Evolutionary conservation across 2,113 vertebrate genomes (phyloP), one percentile per base, ranked within the genome.

Genomic region (Rhinogobius similis): DNA sequence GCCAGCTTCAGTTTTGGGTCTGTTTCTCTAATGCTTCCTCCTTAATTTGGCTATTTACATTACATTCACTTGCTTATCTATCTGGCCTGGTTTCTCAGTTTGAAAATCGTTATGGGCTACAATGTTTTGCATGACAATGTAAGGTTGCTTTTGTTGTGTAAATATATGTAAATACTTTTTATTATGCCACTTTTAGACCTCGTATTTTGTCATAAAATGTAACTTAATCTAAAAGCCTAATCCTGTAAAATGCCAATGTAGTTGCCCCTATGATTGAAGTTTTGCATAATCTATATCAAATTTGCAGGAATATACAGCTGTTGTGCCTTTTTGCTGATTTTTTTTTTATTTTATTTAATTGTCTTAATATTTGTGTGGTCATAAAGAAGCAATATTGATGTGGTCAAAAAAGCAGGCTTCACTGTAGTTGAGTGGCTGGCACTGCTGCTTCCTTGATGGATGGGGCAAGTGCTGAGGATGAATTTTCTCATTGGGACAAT

Each of bases 1-100:
- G 86, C 78, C 82, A 78, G 53, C 52, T 27, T 69, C 68, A 77
- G 85, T 79, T 66, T 38, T 77, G 72, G 76, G 48, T 82, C 69
- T 73, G 75, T 66, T 62, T 75, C 71, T 48, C 64, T 79, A 79
- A 77, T 78, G 65, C 75, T 67, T 70, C 52, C 70, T 48, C 67
- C 39, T 67, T 63, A 73, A 87, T 70, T 48, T 13, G 36, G 24
- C 39, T 63, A 41, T 43, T 61, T 41, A 63, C 20, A 36, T 6
- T 41, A 6, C 61, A 39, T 24, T 6, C 36, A 62, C n/a, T 62
- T 63, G 5, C 20, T 63, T 61, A 61, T 61, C 18, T 41, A 41
- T 13, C n/a, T 41, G 27, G 27, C 58, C 27, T 32, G 58, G 29
- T 61, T 61, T 61, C 29, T 29, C 16, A 32, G 12, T 56, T 56